Evolutionary conservation across 2,113 vertebrate genomes (phyloP).

Genomic region (Noturus placidus): DNA sequence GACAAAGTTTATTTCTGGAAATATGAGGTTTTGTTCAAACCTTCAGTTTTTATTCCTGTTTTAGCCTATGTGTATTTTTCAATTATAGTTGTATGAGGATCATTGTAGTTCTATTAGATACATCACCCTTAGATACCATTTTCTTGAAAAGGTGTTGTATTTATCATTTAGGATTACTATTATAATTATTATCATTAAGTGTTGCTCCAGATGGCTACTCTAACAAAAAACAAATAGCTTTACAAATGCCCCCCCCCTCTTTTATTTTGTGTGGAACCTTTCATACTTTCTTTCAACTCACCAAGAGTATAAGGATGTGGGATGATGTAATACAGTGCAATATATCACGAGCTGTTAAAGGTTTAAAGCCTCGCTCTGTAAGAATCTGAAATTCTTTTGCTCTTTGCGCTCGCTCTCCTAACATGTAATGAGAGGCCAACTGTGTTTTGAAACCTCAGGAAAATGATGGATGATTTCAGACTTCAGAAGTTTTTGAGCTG

Average conservation of each 20-base stretch:
- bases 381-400: background rate
- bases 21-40: no score
- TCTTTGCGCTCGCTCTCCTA: background rate
- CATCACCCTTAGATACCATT: no score
- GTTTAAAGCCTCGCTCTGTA: background rate
- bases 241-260: background rate
- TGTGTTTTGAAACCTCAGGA: background rate
- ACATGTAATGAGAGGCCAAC: background rate
- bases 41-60: no score
- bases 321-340: slow-evolving; percentile 17
- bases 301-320: background rate
- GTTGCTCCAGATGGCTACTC: background rate
- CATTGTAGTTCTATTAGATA: no score
- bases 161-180: background rate
- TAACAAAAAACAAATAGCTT: background rate
- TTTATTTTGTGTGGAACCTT: background rate
- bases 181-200: background rate
- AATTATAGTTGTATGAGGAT: no score
- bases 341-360: background rate
- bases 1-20: no score
- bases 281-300: no score
- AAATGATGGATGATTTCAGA: background rate
- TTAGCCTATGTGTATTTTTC: no score
- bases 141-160: no score
- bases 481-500: background rate